Evolutionary conservation across 1,140 invertebrate species (phyloP), one percentile per base, ranked within the genome.

Genomic region (Cephus cinctus): DNA sequence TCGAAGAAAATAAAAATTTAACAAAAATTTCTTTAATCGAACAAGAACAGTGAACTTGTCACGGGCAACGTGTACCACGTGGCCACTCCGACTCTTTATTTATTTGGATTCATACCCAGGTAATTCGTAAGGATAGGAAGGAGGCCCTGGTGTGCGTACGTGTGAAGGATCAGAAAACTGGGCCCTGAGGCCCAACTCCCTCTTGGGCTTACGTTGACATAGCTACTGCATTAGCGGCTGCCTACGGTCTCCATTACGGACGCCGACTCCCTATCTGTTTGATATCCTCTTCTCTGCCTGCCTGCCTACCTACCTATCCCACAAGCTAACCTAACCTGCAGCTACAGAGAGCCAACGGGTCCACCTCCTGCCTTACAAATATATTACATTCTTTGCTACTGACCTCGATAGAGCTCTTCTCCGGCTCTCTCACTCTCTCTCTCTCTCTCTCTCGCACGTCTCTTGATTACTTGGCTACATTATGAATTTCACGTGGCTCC

Each of bases 361-460:
- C 56, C 66, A 12, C 48, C 47, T 56, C 36, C 45, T 56, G 47
- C 56, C 57, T 56, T 53, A 65, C 57, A 64, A 67, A 69, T 69
- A 69, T 69, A 69, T 67, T 55, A 55, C 65, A 50, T 49, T 35
- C 50, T n/a, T n/a, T n/a, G n/a, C n/a, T n/a, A n/a, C n/a, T n/a
- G n/a, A n/a, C n/a, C n/a, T n/a, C n/a, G n/a, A n/a, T n/a, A n/a
- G n/a, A n/a, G n/a, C n/a, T n/a, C n/a, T n/a, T n/a, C n/a, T n/a
- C n/a, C n/a, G n/a, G n/a, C n/a, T n/a, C n/a, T n/a, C n/a, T n/a
- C n/a, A n/a, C n/a, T n/a, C n/a, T n/a, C n/a, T n/a, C n/a, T n/a
- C n/a, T n/a, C n/a, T n/a, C n/a, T n/a, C n/a, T n/a, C n/a, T n/a
- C n/a, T n/a, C n/a, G n/a, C n/a, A n/a, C n/a, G n/a, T n/a, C n/a